Evolutionary conservation across 2,113 vertebrate species (phyloP).

Genomic region (Dasyornis broadbenti): DNA sequence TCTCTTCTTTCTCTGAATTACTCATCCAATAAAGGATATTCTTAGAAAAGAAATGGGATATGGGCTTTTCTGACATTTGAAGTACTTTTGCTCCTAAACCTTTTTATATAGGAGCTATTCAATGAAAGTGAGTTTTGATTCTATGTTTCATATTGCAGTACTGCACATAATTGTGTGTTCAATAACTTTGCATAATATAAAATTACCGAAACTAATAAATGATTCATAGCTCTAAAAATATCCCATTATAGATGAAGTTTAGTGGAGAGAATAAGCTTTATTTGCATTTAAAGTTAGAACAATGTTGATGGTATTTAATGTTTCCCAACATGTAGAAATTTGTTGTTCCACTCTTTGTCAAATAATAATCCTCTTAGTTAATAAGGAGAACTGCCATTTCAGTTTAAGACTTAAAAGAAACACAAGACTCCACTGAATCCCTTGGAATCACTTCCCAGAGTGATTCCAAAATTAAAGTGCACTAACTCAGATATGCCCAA

Average conservation of each 20-base stretch:
- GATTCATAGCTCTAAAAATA: constrained; percentile 18
- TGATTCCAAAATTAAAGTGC: background rate
- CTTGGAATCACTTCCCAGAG: background rate
- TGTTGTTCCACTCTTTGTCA: background rate
- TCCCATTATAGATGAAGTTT: background rate
- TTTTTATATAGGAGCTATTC: background rate
- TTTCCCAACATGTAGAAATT: background rate
- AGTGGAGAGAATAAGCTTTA: background rate
- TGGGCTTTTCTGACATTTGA: background rate
- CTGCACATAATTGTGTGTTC: background rate
- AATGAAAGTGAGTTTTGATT: background rate
- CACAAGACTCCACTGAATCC: background rate
- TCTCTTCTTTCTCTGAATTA: background rate
- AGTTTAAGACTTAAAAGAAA: background rate
- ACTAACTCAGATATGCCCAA: background rate
- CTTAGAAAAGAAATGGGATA: background rate
- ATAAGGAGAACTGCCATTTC: background rate
- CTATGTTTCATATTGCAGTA: background rate
- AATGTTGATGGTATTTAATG: background rate
- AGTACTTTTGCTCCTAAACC: background rate
- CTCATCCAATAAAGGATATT: background rate
- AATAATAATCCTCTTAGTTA: background rate
- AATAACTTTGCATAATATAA: constrained; percentile 16
- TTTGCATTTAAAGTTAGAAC: background rate
- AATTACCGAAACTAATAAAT: constrained; percentile 14